These are phyloP conservation scores for Phalloptychus januarius DNA, from an alignment of 2,797 vertebrate species.

Conservation along the genomic window DNA sequence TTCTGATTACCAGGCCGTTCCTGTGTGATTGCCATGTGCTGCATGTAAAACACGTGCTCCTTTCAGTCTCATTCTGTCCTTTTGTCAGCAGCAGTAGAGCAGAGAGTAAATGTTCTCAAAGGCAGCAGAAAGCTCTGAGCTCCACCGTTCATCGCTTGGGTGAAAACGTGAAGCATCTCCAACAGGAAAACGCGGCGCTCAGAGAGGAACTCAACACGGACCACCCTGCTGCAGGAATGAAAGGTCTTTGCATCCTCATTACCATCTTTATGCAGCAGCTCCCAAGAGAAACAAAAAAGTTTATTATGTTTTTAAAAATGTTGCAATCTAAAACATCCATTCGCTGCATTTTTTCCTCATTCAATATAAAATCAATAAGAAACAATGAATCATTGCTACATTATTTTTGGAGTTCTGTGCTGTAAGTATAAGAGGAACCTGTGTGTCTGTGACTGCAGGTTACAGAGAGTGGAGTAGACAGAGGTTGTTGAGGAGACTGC, in stretches of 20 bases:
- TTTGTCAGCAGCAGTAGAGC: conserved; percentile 65
- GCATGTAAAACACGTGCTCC: neutral
- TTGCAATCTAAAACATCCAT: neutral
- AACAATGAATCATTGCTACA: neutral
- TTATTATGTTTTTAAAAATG: neutral
- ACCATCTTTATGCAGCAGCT: neutral
- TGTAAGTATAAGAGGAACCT: neutral
- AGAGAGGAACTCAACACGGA: conserved; percentile 85
- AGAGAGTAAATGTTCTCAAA: conserved; percentile 82
- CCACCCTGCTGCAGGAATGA: conserved; percentile 67
- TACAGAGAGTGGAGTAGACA: conserved; percentile 91
- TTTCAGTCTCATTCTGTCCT: neutral
- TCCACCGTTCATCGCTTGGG: conserved; percentile 84
- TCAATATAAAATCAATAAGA: neutral
- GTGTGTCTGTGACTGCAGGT: conserved; percentile 72
- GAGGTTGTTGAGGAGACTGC: conserved; percentile 84
- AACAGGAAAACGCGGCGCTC: conserved; percentile 85
- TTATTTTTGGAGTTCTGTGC: neutral
- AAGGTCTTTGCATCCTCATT: conserved; percentile 62
- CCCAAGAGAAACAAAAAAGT: neutral
- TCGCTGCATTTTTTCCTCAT: too few species aligned
- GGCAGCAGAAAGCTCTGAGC: conserved; percentile 83
- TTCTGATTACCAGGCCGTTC: neutral
- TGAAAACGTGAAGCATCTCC: conserved; percentile 84
- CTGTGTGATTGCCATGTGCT: neutral